Base-by-base conservation (phyloP, 92 coral and sea anemone genomes). In the Ricordea florida region DNA sequence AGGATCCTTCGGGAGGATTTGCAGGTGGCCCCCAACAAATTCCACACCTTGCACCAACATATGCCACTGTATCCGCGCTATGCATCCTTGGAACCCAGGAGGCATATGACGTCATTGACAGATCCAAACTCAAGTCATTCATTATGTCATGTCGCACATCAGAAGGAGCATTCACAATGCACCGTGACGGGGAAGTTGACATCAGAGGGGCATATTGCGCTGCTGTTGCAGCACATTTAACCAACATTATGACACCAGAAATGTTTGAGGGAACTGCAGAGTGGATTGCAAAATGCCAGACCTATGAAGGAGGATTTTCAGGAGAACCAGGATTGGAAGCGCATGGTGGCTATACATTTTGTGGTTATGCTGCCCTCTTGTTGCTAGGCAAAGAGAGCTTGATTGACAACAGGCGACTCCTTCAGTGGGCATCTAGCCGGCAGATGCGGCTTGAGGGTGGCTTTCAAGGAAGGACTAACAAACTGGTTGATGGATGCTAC, bases 291-390 rank as follows among this genome's bases (percentile, higher is more conserved):
- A 84, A 66, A 65, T 94, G 98, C 63, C 98, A 94, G 77, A 92
- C 96, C 27, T 94, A 94, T 50, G 98, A 94, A 58, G 98, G 98
- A 64, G 98, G 98, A 25, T 94, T 94, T 72, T 89, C 93, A 25
- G 98, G 98, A 4, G 98, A 94, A 57, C 98, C 98, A 32, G 98
- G 97, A 14, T 84, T 94, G 37, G 98, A 94, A 60, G 98, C 98
- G 21, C 98, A 94, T 72, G 98, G 98, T 24, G 98, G 98, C 4
- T 94, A 94, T 42, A 87, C 97, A 56, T 94, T 94, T 78, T 94
- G 98, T 62, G 98, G 98, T 29, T 94, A 81, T 49, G 98, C 98
- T 7, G 82, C 97, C 6, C 64, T 94, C 25, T 84, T 94, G 41
- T 61, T 94, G 66, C 78, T 94, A 16, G 97, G 93, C 6, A 90